Percentiles rank a stretch among this genome's conserved stretches.
Evolutionary conservation across 2,888 invertebrate species (phyloP).

Genomic region (Hetaerina titia): DNA sequence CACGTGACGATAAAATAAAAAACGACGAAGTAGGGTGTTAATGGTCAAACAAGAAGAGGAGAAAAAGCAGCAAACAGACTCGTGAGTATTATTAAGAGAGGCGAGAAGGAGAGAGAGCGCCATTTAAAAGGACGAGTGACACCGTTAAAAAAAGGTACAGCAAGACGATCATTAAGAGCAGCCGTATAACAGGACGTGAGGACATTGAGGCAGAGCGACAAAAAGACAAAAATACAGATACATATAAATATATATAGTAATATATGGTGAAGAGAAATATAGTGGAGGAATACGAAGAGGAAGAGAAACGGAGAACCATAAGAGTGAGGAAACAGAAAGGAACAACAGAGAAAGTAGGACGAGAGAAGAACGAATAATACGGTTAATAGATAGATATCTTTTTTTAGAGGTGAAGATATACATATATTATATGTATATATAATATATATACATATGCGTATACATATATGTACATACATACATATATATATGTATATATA

Average conservation of each 20-base stretch:
- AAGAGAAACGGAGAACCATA: slow-evolving; percentile 7
- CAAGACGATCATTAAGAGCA: background rate
- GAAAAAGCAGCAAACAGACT: slow-evolving; percentile 23
- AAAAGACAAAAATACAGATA: background rate
- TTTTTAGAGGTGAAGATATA: slow-evolving; percentile 46
- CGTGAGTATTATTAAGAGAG: background rate
- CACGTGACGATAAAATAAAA: background rate
- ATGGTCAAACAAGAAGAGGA: slow-evolving; percentile 17
- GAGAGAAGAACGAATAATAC: slow-evolving; percentile 67
- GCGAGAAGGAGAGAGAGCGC: slow-evolving; percentile 38
- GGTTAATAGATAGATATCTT: slow-evolving; percentile 56
- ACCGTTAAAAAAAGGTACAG: slow-evolving; percentile 43
- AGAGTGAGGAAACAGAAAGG: slow-evolving; percentile 27
- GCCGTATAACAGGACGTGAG: slow-evolving; percentile 23
- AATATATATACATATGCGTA: background rate
- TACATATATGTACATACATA: background rate
- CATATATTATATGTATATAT: background rate
- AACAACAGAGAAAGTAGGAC: slow-evolving; percentile 29
- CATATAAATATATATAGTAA: background rate
- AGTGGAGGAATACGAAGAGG: background rate
- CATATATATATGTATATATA: background rate
- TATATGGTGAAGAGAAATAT: background rate
- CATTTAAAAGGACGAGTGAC: slow-evolving; percentile 55
- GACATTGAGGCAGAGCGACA: slow-evolving; percentile 28
- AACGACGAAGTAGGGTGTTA: slow-evolving; percentile 18